Base-by-base conservation (phyloP, 2,888 invertebrate genomes). In the Anticlea derivata region DNA sequence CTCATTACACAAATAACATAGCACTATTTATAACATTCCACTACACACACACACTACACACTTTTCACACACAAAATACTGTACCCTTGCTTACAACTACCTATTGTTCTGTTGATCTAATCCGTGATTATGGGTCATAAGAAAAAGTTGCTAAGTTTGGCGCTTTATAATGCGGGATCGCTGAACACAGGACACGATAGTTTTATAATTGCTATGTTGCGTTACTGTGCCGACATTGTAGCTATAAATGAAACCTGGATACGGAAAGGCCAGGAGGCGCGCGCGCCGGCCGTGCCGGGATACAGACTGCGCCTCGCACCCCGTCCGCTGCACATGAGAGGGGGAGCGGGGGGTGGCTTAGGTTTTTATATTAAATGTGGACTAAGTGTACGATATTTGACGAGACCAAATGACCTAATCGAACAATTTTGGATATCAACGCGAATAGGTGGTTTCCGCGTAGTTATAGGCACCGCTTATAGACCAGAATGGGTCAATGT, bases 211-310 rank as follows among this genome's bases (percentile, higher is more conserved):
- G 38, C 38, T 6, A 38, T 38, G 38, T 6, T 13, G 2, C 26
- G 38, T 38, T 38, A 13, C 7, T 26, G 26, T 24, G 38, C 26
- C 0, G 38, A 38, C 13, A 38, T 38, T 13, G 38, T 38, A 1
- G 38, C 38, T 4, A 38, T 38, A n/a, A 38, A 38, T 12, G 38
- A 26, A 13, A 26, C 38, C 7, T 38, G 38, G 38, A 26, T 38
- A 11, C 12, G 7, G 11, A 11, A 26, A 0, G 38, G 38, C 5
- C 26, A 38, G 10, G 38, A 13, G n/a, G 38, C 38, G 38, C 38
- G 33, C 17, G 33, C 33, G 33, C 33, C 33, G 13, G 5, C 33
- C 7, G 33, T 33, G 13, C 33, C 33, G 5, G 38, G 38, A 7
- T 38, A 38, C 24, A 13, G 38, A 6, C 38, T 35, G 35, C 35